Evolutionary conservation across 2,797 vertebrate genomes (phyloP).

Genomic region (Spheniscus humboldti): DNA sequence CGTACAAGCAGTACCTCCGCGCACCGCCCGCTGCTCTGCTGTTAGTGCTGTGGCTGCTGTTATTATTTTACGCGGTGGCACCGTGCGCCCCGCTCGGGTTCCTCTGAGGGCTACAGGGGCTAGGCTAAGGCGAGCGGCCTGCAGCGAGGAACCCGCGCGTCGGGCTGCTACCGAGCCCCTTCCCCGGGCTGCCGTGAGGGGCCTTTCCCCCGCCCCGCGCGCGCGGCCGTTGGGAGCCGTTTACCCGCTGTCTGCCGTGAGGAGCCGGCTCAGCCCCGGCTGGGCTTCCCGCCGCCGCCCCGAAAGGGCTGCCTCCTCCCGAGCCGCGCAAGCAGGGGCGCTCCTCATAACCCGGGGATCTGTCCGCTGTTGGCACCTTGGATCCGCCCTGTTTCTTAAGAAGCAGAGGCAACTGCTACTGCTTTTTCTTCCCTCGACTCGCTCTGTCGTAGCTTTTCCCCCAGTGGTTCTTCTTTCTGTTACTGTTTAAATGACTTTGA

Average conservation of each 20-base stretch:
- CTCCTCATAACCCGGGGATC: not conserved
- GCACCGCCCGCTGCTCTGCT: not conserved
- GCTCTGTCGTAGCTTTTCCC: not conserved
- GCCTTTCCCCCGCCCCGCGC: not conserved
- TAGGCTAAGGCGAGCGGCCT: not conserved
- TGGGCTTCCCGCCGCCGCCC: not conserved
- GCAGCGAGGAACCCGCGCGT: no score
- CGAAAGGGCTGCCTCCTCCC: not conserved
- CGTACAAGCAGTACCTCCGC: not conserved
- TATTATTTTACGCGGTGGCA: not conserved
- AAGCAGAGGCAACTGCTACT: not conserved
- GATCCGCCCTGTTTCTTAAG: rapidly evolving
- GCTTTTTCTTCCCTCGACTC: not conserved
- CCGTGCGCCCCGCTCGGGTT: not conserved
- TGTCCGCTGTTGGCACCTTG: rapidly evolving
- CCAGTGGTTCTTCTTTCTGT: rapidly evolving
- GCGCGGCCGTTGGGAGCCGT: not conserved
- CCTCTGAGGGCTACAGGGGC: not conserved
- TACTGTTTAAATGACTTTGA: not conserved
- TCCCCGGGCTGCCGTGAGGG: not conserved
- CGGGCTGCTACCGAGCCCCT: rapidly evolving
- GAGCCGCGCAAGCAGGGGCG: not conserved
- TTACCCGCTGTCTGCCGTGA: not conserved
- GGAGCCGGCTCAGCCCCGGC: not conserved
- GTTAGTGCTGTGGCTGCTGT: no score